Evolutionary conservation across 2,113 vertebrate genomes (phyloP), one percentile per base, ranked within the genome.

Genomic region (Corydoras maculifer): DNA sequence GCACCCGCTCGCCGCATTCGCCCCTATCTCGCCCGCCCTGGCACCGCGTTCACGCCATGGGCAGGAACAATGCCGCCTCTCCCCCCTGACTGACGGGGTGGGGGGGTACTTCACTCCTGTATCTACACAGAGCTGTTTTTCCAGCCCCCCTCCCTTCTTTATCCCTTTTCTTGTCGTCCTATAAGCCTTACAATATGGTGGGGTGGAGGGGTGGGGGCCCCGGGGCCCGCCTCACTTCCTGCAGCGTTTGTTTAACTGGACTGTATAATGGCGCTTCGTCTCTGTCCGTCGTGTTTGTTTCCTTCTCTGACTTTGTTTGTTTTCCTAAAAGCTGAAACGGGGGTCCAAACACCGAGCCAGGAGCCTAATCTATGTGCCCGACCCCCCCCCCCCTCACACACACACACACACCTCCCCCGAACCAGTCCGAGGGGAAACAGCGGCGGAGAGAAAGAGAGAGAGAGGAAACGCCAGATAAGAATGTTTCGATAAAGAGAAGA

Each of bases 61-160:
- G 82, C 76, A 54, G 64, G 80, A 90, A 91, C 90, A 91, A 90
- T 91, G 79, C 80, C 75, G 77, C 80, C 84, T 83, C 87, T 89
- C 89, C 83, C 88, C 81, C 78, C 81, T 88, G 88, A 90, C 78
- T 88, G 87, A 88, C 87, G 84, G 86, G 88, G 88, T 88, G 84
- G 85, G 86, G 83, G 82, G 80, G 78, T 88, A 82, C 87, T 88
- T 89, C 76, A 82, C 81, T 80, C 51, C 84, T 82, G 84, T 85
- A 82, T 85, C 86, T 85, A 82, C 79, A 51, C 80, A 54, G 69
- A 76, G 74, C 77, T 89, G 89, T 90, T 91, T 90, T 84, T 89
- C 86, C 86, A 91, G 86, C 75, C 86, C 75, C 77, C 79, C 84
- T 80, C 85, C 75, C 80, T 31, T 50, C 54, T 50, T 13, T 53